Evolutionary conservation across 2,888 invertebrate genomes (phyloP).

Genomic region (Lymantria dispar): DNA sequence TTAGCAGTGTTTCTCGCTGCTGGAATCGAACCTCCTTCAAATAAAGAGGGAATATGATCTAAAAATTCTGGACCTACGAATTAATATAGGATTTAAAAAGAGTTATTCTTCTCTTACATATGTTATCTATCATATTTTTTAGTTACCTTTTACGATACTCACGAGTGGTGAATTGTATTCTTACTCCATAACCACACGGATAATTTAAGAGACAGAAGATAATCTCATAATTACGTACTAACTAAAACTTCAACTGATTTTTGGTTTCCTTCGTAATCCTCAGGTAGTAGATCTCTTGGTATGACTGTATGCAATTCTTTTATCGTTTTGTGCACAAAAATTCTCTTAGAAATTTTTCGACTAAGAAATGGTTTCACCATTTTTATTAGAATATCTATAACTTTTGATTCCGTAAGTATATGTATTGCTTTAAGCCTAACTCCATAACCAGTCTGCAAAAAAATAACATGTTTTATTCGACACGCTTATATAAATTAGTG

Average conservation of each 20-base stretch:
- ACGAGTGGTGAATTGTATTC: too few species aligned
- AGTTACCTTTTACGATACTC: too few species aligned
- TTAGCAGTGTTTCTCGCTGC: too few species aligned
- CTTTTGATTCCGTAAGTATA: conserved; percentile 19
- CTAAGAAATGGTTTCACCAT: conserved; percentile 19
- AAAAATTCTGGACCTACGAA: too few species aligned
- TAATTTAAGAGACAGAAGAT: too few species aligned
- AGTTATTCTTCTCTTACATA: too few species aligned
- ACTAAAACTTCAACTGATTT: conserved; percentile 2
- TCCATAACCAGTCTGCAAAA: conserved; percentile 25
- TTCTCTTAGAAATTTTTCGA: conserved; percentile 13
- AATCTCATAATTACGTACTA: not conserved
- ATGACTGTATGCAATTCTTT: conserved; percentile 15
- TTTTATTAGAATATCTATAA: conserved; percentile 9
- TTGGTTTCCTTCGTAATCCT: conserved; percentile 19
- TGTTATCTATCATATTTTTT: too few species aligned
- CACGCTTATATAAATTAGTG: not conserved
- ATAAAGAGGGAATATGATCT: too few species aligned
- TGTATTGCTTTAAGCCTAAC: conserved; percentile 17
- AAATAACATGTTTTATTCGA: not conserved
- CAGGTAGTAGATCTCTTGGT: conserved; percentile 13
- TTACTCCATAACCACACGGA: too few species aligned
- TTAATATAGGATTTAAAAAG: too few species aligned
- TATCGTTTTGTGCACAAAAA: conserved; percentile 11
- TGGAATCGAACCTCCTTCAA: too few species aligned